phyloP scores from a whole-genome alignment of 2,113 vertebrate species.

The Apeltes quadracus region DNA sequence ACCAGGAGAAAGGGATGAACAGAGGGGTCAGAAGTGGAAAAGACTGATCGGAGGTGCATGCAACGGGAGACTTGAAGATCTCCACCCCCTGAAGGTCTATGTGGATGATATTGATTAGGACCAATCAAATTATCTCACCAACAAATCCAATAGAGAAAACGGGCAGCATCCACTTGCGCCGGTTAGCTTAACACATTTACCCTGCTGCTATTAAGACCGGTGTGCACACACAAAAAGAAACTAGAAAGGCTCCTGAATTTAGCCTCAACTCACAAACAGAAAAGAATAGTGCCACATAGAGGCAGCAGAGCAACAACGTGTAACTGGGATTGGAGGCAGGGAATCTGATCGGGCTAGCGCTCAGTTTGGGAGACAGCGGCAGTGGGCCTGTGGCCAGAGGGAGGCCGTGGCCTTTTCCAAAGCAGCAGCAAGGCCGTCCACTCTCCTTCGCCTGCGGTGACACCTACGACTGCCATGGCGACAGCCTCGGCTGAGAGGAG shows the following conservation, averaged over 20 bases:
- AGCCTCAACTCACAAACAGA: background rate
- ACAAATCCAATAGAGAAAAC: conserved; percentile 80
- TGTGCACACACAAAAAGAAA: background rate
- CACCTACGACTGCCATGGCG: conserved; percentile 69
- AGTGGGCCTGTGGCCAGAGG: conserved; percentile 50
- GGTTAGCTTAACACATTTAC: conserved; percentile 76
- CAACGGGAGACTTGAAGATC: conserved; percentile 58
- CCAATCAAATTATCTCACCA: conserved; percentile 81
- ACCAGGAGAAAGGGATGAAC: conserved; percentile 10
- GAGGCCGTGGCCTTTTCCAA: conserved; percentile 72
- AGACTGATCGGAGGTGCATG: conserved; percentile 45
- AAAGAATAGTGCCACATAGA: conserved; percentile 5
- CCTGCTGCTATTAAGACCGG: conserved; percentile 63
- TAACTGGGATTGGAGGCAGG: conserved; percentile 38
- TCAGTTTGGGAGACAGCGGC: conserved; percentile 58
- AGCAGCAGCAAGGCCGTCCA: conserved; percentile 57
- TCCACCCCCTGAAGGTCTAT: conserved; percentile 76
- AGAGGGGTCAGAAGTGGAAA: conserved; percentile 14
- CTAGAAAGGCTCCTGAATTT: conserved; percentile 22
- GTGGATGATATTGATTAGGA: conserved; percentile 79
- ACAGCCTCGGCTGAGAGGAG: conserved; percentile 68
- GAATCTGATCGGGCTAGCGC: conserved; percentile 62
- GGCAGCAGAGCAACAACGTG: conserved; percentile 18
- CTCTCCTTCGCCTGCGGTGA: conserved; percentile 63
- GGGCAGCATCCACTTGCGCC: conserved; percentile 69